These are phyloP conservation scores for Bettongia penicillata DNA, from an alignment of 2,113 vertebrate species.

Conservation along the genomic window DNA sequence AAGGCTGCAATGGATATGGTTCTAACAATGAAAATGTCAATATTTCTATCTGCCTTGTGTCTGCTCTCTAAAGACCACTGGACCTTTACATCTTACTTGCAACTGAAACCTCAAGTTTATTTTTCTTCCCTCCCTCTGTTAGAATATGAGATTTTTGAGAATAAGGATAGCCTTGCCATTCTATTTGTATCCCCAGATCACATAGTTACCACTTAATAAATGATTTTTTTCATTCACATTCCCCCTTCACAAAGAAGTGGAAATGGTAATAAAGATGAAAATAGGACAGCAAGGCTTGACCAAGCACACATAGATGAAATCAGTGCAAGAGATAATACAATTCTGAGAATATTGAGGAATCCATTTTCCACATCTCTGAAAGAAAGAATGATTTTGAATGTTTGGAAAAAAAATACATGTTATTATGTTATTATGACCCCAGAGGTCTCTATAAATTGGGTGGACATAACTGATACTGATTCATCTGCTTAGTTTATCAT, in stretches of 20 bases:
- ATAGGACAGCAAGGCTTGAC: background rate
- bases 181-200: background rate
- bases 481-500: background rate
- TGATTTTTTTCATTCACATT: background rate
- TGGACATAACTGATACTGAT: background rate
- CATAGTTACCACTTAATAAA: background rate
- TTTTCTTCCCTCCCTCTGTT: background rate
- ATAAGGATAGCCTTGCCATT: background rate
- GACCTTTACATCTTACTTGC: background rate
- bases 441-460: background rate
- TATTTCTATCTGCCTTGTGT: background rate
- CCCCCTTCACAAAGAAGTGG: background rate
- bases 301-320: background rate
- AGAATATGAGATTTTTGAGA: background rate
- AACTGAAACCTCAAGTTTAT: background rate
- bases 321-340: background rate
- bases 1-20: background rate
- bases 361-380: background rate
- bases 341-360: background rate
- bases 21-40: background rate
- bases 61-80: background rate
- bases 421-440: no score
- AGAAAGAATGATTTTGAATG: background rate
- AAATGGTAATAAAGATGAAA: background rate
- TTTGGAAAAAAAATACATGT: background rate